A percentile compares a stretch with the other conserved stretches of the same genome.
These are phyloP conservation scores for Aphis craccivora DNA, from an alignment of 1,140 invertebrate species.

Conservation along the genomic window DNA sequence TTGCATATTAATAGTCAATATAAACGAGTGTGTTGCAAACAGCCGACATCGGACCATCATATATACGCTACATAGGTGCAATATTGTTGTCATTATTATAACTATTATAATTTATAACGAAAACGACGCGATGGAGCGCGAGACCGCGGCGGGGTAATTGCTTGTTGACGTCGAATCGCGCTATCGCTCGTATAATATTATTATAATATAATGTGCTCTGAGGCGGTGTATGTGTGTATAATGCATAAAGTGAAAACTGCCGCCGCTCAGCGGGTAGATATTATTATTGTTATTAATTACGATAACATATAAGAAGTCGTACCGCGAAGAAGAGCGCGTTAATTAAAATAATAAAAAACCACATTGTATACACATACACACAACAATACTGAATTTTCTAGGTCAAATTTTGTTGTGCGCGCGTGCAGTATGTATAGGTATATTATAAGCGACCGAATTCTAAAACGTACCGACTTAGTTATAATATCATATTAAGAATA, in stretches of 20 bases:
- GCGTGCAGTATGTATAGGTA: background rate
- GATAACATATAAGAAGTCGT: background rate
- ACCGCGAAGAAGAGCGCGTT: constrained; percentile 32
- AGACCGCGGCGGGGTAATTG: constrained; percentile 1
- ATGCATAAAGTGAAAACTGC: constrained; percentile 17
- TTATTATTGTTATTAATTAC: constrained; percentile 24
- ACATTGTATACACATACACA: background rate
- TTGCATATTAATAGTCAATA: background rate
- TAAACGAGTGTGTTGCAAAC: background rate
- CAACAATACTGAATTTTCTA: constrained; percentile 21
- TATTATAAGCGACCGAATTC: constrained; percentile 8
- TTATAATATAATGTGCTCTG: background rate
- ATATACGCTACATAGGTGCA: background rate
- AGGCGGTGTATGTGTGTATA: background rate
- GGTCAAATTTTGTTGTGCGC: background rate
- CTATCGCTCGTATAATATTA: background rate
- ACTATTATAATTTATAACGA: background rate
- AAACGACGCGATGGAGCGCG: background rate
- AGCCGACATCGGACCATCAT: background rate
- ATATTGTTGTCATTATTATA: background rate
- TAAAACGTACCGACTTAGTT: background rate
- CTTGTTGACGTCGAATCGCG: background rate
- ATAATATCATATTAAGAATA: background rate
- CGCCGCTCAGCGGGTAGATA: background rate
- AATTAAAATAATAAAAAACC: constrained; percentile 33